Evolutionary conservation across 2,797 vertebrate species (phyloP).

Genomic region (Ciconia nigra): DNA sequence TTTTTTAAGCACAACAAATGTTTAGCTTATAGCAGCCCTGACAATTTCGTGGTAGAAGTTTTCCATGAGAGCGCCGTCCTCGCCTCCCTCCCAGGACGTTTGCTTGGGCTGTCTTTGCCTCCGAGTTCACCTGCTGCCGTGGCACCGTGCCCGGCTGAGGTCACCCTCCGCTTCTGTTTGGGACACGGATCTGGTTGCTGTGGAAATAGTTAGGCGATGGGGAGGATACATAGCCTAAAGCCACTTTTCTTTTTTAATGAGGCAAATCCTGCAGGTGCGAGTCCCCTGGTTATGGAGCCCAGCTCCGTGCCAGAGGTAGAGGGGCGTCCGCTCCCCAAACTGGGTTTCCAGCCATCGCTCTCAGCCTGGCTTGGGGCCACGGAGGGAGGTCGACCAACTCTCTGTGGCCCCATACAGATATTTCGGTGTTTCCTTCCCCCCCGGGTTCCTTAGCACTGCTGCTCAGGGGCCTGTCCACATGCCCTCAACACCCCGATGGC

Average conservation of each 20-base stretch:
- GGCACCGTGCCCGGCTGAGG: not conserved
- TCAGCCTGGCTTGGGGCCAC: not conserved
- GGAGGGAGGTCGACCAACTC: not conserved
- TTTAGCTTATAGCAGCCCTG: not conserved
- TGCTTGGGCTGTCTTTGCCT: not conserved
- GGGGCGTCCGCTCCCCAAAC: not conserved
- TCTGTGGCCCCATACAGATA: not conserved
- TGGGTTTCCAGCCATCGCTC: not conserved
- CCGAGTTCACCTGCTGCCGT: not conserved
- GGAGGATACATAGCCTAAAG: not conserved
- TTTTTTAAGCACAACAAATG: not conserved
- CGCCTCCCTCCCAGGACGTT: rapidly evolving
- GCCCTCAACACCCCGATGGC: not conserved
- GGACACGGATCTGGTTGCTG: not conserved
- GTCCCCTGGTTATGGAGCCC: not conserved
- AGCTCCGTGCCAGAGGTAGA: not conserved
- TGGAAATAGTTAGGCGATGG: not conserved
- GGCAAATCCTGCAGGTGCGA: conserved; percentile 18
- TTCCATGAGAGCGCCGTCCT: not conserved
- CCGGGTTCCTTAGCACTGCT: rapidly evolving
- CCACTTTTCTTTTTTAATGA: not conserved
- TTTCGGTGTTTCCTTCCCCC: not conserved
- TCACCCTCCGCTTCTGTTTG: not conserved
- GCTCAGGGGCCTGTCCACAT: not conserved
- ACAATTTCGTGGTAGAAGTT: not conserved